Evolutionary conservation across 2,888 invertebrate genomes (phyloP), one percentile per base, ranked within the genome.

Genomic region (Rapana venosa): DNA sequence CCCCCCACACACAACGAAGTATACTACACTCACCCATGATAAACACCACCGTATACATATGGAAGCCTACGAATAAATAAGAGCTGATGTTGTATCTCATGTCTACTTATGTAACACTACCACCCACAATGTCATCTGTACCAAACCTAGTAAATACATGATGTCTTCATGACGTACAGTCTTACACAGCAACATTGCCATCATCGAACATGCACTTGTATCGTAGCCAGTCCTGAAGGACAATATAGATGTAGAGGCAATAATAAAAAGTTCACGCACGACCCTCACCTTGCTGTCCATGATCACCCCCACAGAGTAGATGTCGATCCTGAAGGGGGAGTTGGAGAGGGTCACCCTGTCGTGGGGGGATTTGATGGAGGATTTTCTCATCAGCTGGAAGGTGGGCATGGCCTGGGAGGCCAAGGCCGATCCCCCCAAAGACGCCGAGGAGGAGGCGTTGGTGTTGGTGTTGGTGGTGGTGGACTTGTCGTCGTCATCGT

Each of bases 261-360:
- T 13, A 58, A 8, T 13, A 58, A 58, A 58, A 58, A 58, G 15
- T 13, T 15, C 58, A 58, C 30, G 32, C n/a, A n/a, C n/a, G n/a
- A n/a, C n/a, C 26, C 85, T 32, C 22, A 94, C 94, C 91, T 93
- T 93, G 30, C 93, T 92, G 61, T 94, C 94, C 56, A 95, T 94
- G 36, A 94, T 94, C 61, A 95, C 94, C 0, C 95, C 95, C 26
- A 94, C 94, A 26, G 94, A 94, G 89, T 94, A 95, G 47, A 93
- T 94, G 87, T 94, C 95, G 61, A 94, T 93, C 89, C 94, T 94
- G 84, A 93, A 90, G 13, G 93, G 92, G 26, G 92, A 91, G 20
- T n/a, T 47, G 20, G 74, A 20, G 4, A 90, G 90, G 8, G 88
- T 36, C 58, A 92, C 90, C 1, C 91, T 84, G 36, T 79, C 30